phyloP scores from a whole-genome alignment of 2,113 vertebrate species.

The Collichthys lucidus region DNA sequence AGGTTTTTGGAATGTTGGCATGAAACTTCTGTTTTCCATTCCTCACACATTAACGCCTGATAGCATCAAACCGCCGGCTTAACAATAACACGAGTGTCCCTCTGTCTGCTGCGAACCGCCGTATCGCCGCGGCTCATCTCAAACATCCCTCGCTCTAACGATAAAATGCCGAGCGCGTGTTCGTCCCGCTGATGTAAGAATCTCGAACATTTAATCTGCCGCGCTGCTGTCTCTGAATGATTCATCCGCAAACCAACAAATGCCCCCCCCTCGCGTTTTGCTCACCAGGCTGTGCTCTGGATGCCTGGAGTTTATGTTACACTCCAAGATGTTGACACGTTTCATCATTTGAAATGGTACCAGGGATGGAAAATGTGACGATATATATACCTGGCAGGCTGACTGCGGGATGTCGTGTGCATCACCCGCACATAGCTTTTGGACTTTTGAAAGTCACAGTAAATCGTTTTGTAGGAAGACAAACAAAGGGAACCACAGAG shows the following conservation, averaged over 20 bases:
- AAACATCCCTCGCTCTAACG: constrained; percentile 2
- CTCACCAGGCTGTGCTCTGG: constrained; percentile 43
- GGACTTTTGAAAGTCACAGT: constrained; percentile 28
- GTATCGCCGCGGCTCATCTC: constrained; percentile 12
- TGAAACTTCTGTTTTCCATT: neutral
- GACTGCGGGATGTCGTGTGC: constrained; percentile 18
- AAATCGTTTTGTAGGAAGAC: constrained; percentile 29
- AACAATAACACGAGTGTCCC: constrained; percentile 22
- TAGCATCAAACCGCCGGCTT: constrained; percentile 23
- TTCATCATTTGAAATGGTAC: constrained; percentile 55
- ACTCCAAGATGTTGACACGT: constrained; percentile 62
- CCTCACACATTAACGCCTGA: constrained; percentile 8
- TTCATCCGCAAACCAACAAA: constrained; percentile 43
- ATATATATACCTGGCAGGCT: constrained; percentile 32
- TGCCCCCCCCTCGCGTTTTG: constrained; percentile 25
- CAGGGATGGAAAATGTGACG: constrained; percentile 67
- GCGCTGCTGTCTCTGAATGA: constrained; percentile 36
- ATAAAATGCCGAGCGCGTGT: neutral
- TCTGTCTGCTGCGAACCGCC: constrained; percentile 2
- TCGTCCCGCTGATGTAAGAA: neutral
- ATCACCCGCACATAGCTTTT: constrained; percentile 29
- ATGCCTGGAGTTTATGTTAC: constrained; percentile 62
- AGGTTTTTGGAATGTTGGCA: constrained; percentile 9
- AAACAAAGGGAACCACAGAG: constrained; percentile 13
- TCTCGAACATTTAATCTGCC: constrained; percentile 24